Percentiles rank a stretch among this genome's conserved stretches.
These are phyloP conservation scores for Lordiphosa andalusiaca DNA, from an alignment of 2,888 invertebrate genomes.

Conservation along the genomic window DNA sequence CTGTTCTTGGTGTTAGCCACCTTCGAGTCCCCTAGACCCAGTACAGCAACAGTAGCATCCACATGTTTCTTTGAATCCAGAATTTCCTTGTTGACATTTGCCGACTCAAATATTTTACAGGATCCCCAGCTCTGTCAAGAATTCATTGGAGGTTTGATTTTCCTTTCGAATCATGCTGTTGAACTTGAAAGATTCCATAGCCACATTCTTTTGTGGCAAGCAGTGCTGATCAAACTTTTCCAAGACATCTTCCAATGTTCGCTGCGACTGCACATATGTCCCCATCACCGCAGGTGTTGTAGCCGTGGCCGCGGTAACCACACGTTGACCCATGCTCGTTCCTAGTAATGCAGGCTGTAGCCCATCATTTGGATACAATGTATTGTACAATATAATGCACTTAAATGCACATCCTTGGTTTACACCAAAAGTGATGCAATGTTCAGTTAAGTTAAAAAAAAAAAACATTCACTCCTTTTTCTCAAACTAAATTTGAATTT, in stretches of 20 bases:
- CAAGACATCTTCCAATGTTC: neutral
- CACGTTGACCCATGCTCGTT: neutral
- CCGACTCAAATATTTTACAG: constrained; percentile 36
- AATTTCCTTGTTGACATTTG: constrained; percentile 23
- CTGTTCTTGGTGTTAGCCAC: neutral
- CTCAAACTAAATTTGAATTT: too few relatives aligned
- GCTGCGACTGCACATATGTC: neutral
- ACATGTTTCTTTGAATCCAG: neutral
- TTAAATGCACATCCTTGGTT: too few relatives aligned
- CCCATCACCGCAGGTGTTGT: neutral
- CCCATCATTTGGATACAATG: neutral
- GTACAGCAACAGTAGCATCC: neutral
- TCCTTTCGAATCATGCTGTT: constrained; percentile 31
- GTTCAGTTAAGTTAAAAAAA: too few relatives aligned
- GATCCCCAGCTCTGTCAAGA: constrained; percentile 26
- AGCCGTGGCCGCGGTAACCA: too few relatives aligned
- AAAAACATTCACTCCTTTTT: too few relatives aligned
- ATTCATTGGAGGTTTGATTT: constrained; percentile 34
- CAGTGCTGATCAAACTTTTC: constrained; percentile 1
- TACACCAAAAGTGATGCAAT: too few relatives aligned
- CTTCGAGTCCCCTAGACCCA: too few relatives aligned
- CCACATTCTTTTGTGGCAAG: constrained; percentile 6
- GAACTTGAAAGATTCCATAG: constrained; percentile 42
- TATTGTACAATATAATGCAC: neutral
- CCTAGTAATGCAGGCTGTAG: neutral